Base-by-base conservation (phyloP, 1,140 invertebrate species). In the Diplogasteroides magnus region DNA sequence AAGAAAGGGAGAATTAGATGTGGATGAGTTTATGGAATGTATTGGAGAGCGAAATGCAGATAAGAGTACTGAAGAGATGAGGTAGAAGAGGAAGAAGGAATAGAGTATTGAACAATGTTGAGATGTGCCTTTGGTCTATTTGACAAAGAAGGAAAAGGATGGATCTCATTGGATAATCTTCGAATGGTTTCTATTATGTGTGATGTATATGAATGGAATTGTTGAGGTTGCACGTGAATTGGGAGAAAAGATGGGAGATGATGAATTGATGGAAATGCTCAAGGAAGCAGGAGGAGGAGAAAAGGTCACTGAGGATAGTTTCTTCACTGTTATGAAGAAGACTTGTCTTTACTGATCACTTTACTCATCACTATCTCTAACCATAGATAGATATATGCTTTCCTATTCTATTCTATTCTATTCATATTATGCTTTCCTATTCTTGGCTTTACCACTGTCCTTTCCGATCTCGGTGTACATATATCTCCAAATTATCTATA, bases 271-370 rank as follows among this genome's bases (percentile, higher is more conserved):
- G 11, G 64, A 72, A 28, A 72, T 72, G 70, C 56, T 72, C 13
- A 27, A 31, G 2, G 70, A 72, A 37, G 70, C 70, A 15, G 67
- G 48, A 0, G 65, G 70, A 11, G 59, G 62, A 27, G 32, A 37
- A 1, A 32, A 48, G 26, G 59, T 67, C 64, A 63, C 28, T 0
- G 64, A 72, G 26, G 15, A 31, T 2, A 31, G 61, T 3, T 72
- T 72, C 28, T 67, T 67, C 26, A 61, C 55, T 55, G 67, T 72
- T n/a, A 72, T 72, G 70, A 72, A 67, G 58, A 72, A 72, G 56
- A 72, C 70, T 26, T 72, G 70, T 28, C 65, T 72, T n/a, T 72
- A 72, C 31, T 72, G 25, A 66, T 31, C 37, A 6, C 37, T 19
- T 48, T 19, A 6, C 37, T 19, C 37, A 48, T 48, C 19, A 48